Evolutionary conservation across 1,140 invertebrate genomes (phyloP).

Genomic region (Mactra quadrangularis): DNA sequence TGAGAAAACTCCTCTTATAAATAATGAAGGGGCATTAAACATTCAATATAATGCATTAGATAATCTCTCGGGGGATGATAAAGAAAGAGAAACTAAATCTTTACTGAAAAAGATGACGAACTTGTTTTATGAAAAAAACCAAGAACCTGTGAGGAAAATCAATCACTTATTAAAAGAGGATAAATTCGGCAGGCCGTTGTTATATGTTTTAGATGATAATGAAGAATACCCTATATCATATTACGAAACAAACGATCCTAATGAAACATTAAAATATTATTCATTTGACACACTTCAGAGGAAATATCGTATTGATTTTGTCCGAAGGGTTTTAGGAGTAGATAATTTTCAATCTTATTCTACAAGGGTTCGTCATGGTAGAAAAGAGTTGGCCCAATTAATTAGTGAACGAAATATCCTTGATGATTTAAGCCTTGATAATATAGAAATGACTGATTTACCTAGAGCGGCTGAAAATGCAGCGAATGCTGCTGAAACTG

Average conservation of each 20-base stretch:
- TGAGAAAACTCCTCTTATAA: too few species aligned
- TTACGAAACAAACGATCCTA: conserved; percentile 20
- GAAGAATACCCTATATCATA: conserved; percentile 20
- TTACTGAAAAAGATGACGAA: conserved; percentile 8
- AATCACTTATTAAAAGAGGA: too few species aligned
- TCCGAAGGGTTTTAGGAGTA: conserved; percentile 35
- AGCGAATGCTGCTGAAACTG: too few species aligned
- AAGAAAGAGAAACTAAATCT: not conserved
- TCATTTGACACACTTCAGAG: conserved; percentile 28
- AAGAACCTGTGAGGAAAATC: not conserved
- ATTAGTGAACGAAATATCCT: not conserved
- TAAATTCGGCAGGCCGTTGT: conserved; percentile 21
- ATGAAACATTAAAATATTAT: conserved; percentile 15
- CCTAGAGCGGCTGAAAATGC: too few species aligned
- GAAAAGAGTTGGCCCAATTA: conserved; percentile 3
- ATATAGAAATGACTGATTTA: too few species aligned
- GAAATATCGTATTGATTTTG: conserved; percentile 40
- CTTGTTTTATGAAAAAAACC: conserved; percentile 1
- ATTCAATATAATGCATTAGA: conserved; percentile 20
- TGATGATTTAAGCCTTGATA: too few species aligned
- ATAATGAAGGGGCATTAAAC: conserved; percentile 6
- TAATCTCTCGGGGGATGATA: conserved; percentile 1
- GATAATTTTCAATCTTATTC: conserved; percentile 24
- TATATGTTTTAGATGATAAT: conserved; percentile 12
- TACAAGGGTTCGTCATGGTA: conserved; percentile 6